phyloP scores from a whole-genome alignment of 2,888 invertebrate genomes.

The Phalangium opilio region DNA sequence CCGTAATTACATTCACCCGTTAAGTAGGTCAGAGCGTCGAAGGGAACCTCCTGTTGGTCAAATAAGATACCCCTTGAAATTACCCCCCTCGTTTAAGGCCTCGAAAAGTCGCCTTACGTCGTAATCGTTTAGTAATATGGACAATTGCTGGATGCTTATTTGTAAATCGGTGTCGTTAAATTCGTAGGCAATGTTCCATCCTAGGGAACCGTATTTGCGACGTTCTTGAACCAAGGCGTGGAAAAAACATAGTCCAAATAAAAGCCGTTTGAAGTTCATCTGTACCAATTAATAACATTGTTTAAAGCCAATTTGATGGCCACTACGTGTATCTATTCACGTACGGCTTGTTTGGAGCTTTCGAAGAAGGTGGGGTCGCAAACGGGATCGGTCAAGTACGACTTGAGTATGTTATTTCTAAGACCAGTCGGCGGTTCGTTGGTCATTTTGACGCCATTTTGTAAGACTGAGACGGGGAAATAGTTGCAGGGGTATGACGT shows the following conservation, averaged over 20 bases:
- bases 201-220: constrained; percentile 36
- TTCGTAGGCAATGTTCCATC: constrained; percentile 38
- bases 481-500: constrained; percentile 30
- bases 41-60: constrained; percentile 32
- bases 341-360: constrained; percentile 29
- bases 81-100: too few relatives aligned
- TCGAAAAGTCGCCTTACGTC: too few relatives aligned
- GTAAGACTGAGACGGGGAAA: constrained; percentile 35
- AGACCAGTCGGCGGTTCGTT: constrained; percentile 35
- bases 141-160: constrained; percentile 34
- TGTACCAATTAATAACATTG: constrained; percentile 21
- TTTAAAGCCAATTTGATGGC: too few relatives aligned
- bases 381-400: constrained; percentile 66
- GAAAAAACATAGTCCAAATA: constrained; percentile 37
- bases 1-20: constrained; percentile 39
- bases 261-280: constrained; percentile 32
- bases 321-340: too few relatives aligned
- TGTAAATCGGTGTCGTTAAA: constrained; percentile 38
- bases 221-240: constrained; percentile 37
- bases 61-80: too few relatives aligned
- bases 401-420: constrained; percentile 32
- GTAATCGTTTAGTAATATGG: constrained; percentile 36
- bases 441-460: constrained; percentile 36
- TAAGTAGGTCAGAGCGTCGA: constrained; percentile 34
- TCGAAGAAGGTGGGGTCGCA: constrained; percentile 68